phyloP scores from a whole-genome alignment of 2,113 vertebrate genomes.

The Aleadryas rufinucha region DNA sequence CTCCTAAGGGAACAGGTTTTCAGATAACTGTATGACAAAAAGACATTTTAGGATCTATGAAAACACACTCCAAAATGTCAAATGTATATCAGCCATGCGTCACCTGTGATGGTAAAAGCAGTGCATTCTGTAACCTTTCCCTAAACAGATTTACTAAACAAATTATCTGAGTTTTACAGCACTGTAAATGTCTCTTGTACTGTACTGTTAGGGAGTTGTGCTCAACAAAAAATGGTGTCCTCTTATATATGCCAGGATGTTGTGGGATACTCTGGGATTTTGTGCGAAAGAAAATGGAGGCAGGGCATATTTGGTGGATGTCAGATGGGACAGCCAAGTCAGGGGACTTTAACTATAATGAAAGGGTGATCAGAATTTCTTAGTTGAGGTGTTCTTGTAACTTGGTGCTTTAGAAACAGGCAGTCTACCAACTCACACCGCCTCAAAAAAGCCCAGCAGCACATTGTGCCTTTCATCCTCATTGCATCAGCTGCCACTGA shows the following conservation, averaged over 20 bases:
- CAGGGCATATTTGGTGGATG: not conserved
- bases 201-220: not conserved
- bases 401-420: not conserved
- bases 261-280: not conserved
- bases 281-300: not conserved
- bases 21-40: constrained; percentile 16
- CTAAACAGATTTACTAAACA: not conserved
- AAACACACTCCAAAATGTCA: constrained; percentile 32
- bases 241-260: not conserved
- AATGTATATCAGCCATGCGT: not conserved
- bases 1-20: not conserved
- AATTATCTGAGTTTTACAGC: not conserved
- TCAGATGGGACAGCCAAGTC: not conserved
- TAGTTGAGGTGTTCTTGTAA: not conserved
- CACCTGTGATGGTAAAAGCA: not conserved
- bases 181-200: not conserved
- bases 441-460: fast-evolving
- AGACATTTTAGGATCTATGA: constrained; percentile 11
- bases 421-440: not conserved
- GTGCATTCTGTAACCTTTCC: not conserved
- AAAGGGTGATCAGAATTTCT: not conserved
- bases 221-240: not conserved
- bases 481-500: not conserved
- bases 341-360: not conserved
- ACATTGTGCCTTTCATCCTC: not conserved